Evolutionary conservation across 2,113 vertebrate species (phyloP).

Genomic region (Podarcis raffonei): DNA sequence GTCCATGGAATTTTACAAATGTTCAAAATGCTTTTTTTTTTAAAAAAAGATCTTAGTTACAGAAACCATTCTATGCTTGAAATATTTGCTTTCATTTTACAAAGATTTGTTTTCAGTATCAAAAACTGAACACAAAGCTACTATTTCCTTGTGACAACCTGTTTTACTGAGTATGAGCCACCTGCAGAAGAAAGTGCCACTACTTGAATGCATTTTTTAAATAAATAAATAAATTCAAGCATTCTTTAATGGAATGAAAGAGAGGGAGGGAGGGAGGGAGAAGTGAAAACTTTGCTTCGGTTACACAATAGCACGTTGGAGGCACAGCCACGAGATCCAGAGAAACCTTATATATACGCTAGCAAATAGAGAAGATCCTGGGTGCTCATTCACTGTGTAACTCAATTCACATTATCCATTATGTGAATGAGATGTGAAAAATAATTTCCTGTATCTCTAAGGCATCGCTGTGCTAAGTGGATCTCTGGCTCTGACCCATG

Average conservation of each 20-base stretch:
- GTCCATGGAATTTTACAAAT: neutral
- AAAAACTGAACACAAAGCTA: neutral
- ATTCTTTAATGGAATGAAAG: constrained; percentile 11
- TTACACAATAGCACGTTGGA: neutral
- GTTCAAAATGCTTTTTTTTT: neutral
- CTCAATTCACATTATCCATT: constrained; percentile 38
- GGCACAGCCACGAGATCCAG: neutral
- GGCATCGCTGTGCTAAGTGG: constrained; percentile 27
- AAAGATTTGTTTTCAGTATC: neutral
- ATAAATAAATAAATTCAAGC: neutral
- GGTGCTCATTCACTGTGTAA: constrained; percentile 6
- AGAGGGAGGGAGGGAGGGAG: neutral
- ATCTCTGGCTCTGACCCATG: constrained; percentile 31
- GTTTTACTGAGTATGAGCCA: neutral
- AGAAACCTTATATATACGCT: constrained; percentile 10
- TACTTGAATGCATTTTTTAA: neutral
- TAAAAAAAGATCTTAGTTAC: neutral
- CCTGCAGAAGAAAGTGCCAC: neutral
- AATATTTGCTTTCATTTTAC: neutral
- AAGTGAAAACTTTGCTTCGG: neutral
- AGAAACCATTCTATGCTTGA: neutral
- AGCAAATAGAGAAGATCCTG: neutral
- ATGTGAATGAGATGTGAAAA: constrained; percentile 55
- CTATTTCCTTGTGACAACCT: neutral
- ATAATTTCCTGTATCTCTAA: constrained; percentile 46